Base-by-base conservation (phyloP, 2,797 vertebrate genomes). In the Sebastes hopkinsi region DNA sequence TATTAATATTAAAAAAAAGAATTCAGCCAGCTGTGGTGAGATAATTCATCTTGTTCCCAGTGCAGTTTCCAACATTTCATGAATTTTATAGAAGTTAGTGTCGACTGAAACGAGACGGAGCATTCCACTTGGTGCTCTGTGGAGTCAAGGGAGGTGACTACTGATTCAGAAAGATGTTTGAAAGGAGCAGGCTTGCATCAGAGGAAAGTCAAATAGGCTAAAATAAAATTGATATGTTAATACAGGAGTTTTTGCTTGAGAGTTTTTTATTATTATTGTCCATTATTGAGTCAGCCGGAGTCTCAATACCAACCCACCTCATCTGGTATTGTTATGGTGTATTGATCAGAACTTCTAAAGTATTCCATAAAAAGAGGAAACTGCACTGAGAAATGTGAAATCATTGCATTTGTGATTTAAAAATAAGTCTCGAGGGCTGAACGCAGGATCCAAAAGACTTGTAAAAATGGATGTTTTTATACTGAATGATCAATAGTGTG, bases 81-180 rank as follows among this genome's bases (percentile, higher is more conserved):
- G 59, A 80, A 84, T 89, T 80, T 79, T 79, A 78, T 27, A 80
- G 70, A 75, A 72, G 72, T 68, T 22, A 4, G 65, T 83, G 65
- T 77, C 65, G 61, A 36, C 32, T 65, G 60, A 67, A 76, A 80
- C 5, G 65, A 78, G 67, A 68, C 55, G 34, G 59, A 75, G 61
- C 67, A 65, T 65, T 27, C 34, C 23, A 72, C 34, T 18, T 32
- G 23, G 42, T 73, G 50, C 56, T 79, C 56, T 76, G 27, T 25
- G 38, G 65, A 59, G 46, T 18, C 1, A 23, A 55, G 23, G 65
- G 65, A 36, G n/a, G 54, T 67, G 56, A 81, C 34, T 38, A 29
- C 52, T 46, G 22, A 69, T 62, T 75, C 36, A 54, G 12, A 80
- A 55, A 56, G 20, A 32, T 10, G 20, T 74, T 10, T 62, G 60